A percentile compares a stretch with the other conserved stretches of the same genome.
Evolutionary conservation across 2,113 vertebrate species (phyloP).

Genomic region (Centropus unirufus): DNA sequence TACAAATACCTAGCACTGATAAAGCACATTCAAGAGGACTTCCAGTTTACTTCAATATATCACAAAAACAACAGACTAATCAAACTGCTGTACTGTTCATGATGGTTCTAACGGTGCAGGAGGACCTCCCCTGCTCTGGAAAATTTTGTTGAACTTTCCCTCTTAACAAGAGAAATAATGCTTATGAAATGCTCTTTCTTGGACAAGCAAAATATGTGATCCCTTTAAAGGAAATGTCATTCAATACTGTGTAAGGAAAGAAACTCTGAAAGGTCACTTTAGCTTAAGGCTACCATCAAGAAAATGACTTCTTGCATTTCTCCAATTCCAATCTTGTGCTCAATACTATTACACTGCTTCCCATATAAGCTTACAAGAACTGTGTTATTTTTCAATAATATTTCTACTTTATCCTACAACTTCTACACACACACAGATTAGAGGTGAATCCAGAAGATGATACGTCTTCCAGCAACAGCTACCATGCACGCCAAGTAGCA

Average conservation of each 20-base stretch:
- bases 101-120: background rate
- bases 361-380: background rate
- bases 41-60: background rate
- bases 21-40: background rate
- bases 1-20: background rate
- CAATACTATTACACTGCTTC: background rate
- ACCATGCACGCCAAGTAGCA: background rate
- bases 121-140: background rate
- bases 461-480: conserved; percentile 7
- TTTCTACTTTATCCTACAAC: background rate
- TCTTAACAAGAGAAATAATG: background rate
- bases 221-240: background rate
- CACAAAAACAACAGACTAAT: background rate
- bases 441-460: background rate
- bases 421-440: background rate
- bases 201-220: background rate
- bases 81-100: background rate
- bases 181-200: background rate
- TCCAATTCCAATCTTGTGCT: background rate
- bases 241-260: background rate
- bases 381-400: background rate
- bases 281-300: background rate
- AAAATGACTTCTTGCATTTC: background rate
- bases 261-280: background rate
- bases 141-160: background rate